phyloP scores from a whole-genome alignment of 2,888 invertebrate genomes.

The Parnassius apollo region DNA sequence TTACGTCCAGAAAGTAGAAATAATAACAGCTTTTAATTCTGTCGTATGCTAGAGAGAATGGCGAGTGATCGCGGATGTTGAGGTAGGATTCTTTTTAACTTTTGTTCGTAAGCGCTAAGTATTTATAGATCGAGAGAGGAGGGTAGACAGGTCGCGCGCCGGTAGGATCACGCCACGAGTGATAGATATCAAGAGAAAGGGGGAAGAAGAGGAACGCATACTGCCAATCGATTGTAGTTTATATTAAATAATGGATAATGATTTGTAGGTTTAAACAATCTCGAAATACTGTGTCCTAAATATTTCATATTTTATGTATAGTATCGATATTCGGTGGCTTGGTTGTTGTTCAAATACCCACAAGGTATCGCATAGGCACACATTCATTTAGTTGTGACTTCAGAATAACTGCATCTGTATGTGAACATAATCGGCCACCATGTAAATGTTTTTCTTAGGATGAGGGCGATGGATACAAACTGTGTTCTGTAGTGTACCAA shows the following conservation, averaged over 20 bases:
- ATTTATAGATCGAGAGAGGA: conserved; percentile 27
- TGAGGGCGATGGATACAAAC: conserved; percentile 73
- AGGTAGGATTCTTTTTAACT: conserved; percentile 7
- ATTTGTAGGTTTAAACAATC: conserved; percentile 73
- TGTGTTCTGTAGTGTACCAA: conserved; percentile 78
- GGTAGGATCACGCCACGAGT: conserved; percentile 42
- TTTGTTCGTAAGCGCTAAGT: conserved; percentile 30
- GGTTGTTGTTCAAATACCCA: conserved; percentile 43
- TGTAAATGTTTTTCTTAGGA: conserved; percentile 65
- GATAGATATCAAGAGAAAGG: conserved; percentile 54
- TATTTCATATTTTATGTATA: conserved; percentile 72
- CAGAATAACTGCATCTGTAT: conserved; percentile 22
- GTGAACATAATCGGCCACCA: conserved; percentile 44
- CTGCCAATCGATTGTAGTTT: conserved; percentile 79
- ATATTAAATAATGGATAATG: conserved; percentile 67
- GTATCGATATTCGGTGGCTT: conserved; percentile 58
- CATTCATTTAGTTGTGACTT: neutral
- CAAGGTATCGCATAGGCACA: neutral
- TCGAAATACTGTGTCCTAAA: conserved; percentile 74
- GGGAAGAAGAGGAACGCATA: conserved; percentile 63
- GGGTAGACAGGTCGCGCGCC: conserved; percentile 20
- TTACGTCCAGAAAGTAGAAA: conserved; percentile 32
- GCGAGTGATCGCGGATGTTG: conserved; percentile 18
- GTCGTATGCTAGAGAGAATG: conserved; percentile 30
- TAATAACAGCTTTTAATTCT: conserved; percentile 24